Percentiles rank a stretch among this genome's conserved stretches.
These are phyloP conservation scores for Potamarius usumacintae DNA, from an alignment of 2,113 vertebrate genomes.

Conservation along the genomic window DNA sequence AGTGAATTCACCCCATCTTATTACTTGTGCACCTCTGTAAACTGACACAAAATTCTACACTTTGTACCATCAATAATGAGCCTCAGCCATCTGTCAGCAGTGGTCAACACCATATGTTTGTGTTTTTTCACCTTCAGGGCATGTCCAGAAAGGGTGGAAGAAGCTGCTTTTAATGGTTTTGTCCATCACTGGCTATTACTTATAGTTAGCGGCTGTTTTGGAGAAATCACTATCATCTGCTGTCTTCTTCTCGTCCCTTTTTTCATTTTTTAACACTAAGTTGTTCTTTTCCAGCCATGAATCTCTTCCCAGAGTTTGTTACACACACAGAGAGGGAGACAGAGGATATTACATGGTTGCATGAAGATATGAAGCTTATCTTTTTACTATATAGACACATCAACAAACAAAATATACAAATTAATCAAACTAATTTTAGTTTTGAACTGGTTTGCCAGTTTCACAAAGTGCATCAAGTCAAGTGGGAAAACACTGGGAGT, in stretches of 20 bases:
- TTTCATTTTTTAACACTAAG: neutral
- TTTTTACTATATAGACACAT: too few relatives aligned
- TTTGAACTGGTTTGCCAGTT: too few relatives aligned
- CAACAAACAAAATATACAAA: too few relatives aligned
- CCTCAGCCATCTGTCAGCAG: constrained; percentile 32
- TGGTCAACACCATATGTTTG: constrained; percentile 47
- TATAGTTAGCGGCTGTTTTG: constrained; percentile 41
- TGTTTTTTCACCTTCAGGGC: constrained; percentile 37
- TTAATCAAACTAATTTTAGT: too few relatives aligned
- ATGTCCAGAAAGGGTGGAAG: constrained; percentile 20
- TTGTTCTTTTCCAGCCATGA: neutral
- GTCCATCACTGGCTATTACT: constrained; percentile 35
- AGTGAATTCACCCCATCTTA: neutral
- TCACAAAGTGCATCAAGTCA: too few relatives aligned
- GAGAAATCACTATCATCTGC: constrained; percentile 49
- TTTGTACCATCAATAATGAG: constrained; percentile 32
- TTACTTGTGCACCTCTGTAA: neutral
- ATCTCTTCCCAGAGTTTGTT: neutral
- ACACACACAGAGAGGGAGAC: too few relatives aligned
- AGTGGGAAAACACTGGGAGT: too few relatives aligned
- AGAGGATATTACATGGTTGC: too few relatives aligned
- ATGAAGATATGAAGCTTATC: too few relatives aligned
- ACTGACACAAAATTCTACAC: constrained; percentile 9
- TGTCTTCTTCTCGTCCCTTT: constrained; percentile 1
- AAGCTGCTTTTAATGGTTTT: neutral